A percentile compares a stretch with the other conserved stretches of the same genome.
phyloP scores from a whole-genome alignment of 2,888 invertebrate species.

The Punctoribates punctum region DNA sequence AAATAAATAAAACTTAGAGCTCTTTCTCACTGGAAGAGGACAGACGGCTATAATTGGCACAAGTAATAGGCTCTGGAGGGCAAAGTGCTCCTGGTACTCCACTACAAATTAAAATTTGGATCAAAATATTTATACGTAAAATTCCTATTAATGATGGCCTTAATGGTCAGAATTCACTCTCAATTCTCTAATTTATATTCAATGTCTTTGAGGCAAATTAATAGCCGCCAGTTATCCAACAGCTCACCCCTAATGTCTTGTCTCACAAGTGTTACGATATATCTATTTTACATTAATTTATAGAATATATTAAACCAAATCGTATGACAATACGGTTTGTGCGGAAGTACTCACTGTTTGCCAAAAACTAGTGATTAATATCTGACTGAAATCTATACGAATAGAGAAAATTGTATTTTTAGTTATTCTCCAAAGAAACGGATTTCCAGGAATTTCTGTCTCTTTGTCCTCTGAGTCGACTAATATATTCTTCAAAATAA shows the following conservation, averaged over 20 bases:
- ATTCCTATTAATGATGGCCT: background rate
- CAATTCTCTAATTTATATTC: background rate
- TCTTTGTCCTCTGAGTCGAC: no score
- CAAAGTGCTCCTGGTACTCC: conserved; percentile 27
- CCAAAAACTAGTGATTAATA: conserved; percentile 13
- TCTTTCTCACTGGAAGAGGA: background rate
- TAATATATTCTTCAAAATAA: background rate
- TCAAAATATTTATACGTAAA: background rate
- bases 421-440: background rate
- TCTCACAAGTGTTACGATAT: background rate
- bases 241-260: background rate
- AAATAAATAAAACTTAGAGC: background rate
- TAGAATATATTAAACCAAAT: background rate
- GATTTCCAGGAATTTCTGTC: background rate
- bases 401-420: background rate
- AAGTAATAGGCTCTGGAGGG: conserved; percentile 5
- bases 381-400: background rate
- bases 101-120: background rate
- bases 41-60: background rate
- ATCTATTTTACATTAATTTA: background rate
- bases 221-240: background rate
- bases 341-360: conserved; percentile 2
- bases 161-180: conserved; percentile 17
- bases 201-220: background rate
- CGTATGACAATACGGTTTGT: background rate